Evolutionary conservation across 2,113 vertebrate species (phyloP).

Genomic region (Acinonyx jubatus): DNA sequence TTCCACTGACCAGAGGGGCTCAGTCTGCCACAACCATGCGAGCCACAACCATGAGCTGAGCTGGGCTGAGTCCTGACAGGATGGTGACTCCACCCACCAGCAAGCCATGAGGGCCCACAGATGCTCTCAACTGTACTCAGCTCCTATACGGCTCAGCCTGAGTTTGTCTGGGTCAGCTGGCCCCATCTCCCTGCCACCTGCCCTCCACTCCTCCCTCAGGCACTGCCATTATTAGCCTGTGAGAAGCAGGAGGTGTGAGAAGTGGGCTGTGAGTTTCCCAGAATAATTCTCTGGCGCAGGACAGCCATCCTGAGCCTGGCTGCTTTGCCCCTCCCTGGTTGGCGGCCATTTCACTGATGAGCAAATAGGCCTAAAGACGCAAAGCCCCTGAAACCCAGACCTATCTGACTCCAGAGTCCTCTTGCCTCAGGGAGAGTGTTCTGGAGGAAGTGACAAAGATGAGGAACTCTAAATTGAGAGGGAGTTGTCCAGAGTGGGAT

Average conservation of each 20-base stretch:
- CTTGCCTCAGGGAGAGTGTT: background rate
- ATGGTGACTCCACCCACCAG: background rate
- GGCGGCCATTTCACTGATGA: background rate
- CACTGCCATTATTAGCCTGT: conserved; percentile 39
- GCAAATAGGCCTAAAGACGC: background rate
- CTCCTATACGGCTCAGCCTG: background rate
- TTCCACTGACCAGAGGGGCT: background rate
- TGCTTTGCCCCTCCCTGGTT: background rate
- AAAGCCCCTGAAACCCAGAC: background rate
- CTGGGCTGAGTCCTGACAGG: too few relatives aligned
- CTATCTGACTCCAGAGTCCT: background rate
- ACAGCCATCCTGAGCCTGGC: background rate
- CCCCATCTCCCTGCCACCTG: background rate
- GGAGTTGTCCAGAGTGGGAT: background rate
- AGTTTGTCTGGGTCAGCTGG: background rate
- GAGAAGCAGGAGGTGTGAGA: conserved; percentile 51
- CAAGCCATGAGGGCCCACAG: background rate
- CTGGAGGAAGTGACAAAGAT: background rate
- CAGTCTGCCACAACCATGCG: background rate
- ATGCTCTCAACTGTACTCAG: background rate
- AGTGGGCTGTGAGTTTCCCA: background rate
- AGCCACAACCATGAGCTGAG: background rate
- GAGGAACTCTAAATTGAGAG: background rate
- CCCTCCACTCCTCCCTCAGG: background rate
- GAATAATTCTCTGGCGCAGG: background rate